These are phyloP conservation scores for Neoseiulus cucumeris DNA, from an alignment of 1,140 invertebrate genomes.

Conservation along the genomic window DNA sequence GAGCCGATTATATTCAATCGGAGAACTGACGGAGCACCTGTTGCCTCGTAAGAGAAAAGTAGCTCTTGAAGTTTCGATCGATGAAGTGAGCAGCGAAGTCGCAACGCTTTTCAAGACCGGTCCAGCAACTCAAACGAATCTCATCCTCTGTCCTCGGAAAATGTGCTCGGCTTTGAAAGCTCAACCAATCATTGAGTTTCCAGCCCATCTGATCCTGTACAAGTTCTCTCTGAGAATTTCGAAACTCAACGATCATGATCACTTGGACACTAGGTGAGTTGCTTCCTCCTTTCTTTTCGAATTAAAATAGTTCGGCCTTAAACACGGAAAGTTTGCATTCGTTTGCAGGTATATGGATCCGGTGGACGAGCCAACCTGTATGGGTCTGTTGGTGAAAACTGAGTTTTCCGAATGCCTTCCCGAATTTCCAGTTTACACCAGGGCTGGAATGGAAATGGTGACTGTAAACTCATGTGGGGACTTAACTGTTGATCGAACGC, in stretches of 20 bases:
- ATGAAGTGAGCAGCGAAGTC: background rate
- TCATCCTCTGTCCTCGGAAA: background rate
- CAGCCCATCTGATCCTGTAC: background rate
- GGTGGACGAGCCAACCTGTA: background rate
- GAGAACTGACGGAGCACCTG: background rate
- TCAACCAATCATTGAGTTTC: background rate
- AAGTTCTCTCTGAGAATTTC: background rate
- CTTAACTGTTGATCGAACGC: background rate
- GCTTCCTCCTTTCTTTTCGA: background rate
- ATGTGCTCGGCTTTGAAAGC: too few species aligned
- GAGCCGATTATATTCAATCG: background rate
- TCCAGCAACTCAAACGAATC: background rate
- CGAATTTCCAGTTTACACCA: background rate
- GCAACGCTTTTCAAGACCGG: background rate
- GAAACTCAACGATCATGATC: conserved; percentile 1
- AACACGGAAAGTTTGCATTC: background rate
- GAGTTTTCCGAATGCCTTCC: background rate
- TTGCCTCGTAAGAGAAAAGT: background rate
- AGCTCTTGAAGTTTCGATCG: background rate
- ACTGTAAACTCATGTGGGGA: background rate
- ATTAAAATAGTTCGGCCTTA: background rate
- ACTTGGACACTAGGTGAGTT: background rate
- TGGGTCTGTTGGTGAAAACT: background rate
- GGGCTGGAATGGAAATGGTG: background rate
- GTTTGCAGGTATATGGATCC: background rate